Evolutionary conservation across 2,113 vertebrate species (phyloP).

Genomic region (Cyphomyrus discorhynchus): DNA sequence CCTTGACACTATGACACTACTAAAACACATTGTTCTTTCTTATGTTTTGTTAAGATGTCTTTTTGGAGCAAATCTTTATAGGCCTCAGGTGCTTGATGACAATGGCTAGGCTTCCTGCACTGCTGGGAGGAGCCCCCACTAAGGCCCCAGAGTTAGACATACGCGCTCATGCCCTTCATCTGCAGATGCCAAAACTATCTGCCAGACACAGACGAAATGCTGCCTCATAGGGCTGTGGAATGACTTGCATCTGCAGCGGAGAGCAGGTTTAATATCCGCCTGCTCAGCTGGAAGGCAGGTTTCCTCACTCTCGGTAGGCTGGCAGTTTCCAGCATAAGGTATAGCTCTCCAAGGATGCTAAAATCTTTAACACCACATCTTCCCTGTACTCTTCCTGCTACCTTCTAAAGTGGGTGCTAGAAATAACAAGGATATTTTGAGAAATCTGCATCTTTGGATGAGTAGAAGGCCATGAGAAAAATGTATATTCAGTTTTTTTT

Average conservation of each 20-base stretch:
- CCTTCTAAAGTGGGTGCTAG: background rate
- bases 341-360: background rate
- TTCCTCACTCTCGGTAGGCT: background rate
- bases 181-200: background rate
- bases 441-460: background rate
- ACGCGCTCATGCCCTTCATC: background rate
- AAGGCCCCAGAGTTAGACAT: background rate
- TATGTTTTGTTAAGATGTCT: background rate
- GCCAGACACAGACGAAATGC: background rate
- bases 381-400: background rate
- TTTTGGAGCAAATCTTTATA: background rate
- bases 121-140: background rate
- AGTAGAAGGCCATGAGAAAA: background rate
- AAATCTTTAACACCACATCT: background rate
- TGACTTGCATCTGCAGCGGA: background rate
- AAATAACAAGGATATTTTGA: background rate
- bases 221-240: background rate
- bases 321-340: background rate
- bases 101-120: background rate
- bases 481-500: background rate
- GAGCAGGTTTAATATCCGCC: conserved; percentile 11
- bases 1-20: conserved; percentile 5
- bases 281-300: conserved; percentile 6
- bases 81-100: background rate
- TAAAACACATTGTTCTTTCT: background rate